phyloP scores from a whole-genome alignment of 2,113 vertebrate species.

The Callipepla californica region DNA sequence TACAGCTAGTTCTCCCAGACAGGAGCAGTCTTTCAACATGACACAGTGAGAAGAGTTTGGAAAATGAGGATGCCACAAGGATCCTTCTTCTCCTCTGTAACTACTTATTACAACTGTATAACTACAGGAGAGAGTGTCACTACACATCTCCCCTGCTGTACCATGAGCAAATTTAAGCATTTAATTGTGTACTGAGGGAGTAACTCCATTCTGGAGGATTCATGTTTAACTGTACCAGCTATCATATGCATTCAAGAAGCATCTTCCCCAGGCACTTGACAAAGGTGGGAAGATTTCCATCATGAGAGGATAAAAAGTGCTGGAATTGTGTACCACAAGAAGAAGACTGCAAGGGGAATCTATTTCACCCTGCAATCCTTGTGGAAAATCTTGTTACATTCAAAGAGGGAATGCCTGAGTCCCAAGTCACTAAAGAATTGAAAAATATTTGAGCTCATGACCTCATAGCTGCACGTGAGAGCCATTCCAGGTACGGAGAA shows the following conservation, averaged over 20 bases:
- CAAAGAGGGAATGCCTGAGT: fast-evolving
- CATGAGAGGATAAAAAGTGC: not conserved
- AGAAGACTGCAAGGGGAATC: not conserved
- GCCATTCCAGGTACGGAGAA: not conserved
- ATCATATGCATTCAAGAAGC: not conserved
- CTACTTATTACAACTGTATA: fast-evolving
- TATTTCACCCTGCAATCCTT: not conserved
- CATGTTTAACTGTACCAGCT: not conserved
- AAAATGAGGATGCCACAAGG: not conserved
- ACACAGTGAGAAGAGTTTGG: not conserved
- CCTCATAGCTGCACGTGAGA: not conserved
- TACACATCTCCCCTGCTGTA: not conserved
- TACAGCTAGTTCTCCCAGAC: not conserved
- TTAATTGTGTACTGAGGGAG: not conserved
- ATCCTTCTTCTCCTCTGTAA: not conserved
- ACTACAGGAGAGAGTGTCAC: not conserved
- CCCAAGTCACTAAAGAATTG: not conserved
- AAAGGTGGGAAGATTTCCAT: not conserved
- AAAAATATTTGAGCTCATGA: not conserved
- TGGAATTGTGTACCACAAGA: not conserved
- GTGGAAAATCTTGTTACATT: not conserved
- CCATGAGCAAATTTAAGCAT: not conserved
- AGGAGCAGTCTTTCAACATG: not conserved
- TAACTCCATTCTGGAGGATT: not conserved
- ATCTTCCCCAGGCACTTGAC: not conserved